These are phyloP conservation scores for Tribolium madens DNA, from an alignment of 1,140 invertebrate species.

Conservation along the genomic window DNA sequence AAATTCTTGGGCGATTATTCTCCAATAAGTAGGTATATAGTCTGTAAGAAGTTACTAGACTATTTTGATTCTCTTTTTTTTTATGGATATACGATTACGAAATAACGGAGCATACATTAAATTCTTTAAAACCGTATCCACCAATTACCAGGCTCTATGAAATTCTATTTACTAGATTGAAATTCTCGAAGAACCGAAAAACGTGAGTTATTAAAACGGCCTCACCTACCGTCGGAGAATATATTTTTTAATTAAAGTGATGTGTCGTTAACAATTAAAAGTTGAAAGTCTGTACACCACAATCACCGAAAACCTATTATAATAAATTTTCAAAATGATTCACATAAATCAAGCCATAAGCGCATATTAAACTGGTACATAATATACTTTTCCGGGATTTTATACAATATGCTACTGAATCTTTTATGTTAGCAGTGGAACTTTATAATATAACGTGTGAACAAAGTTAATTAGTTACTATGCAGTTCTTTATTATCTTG, in stretches of 20 bases:
- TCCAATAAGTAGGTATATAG: slow-evolving; percentile 13
- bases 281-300: not conserved
- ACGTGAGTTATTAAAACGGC: not conserved
- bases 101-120: slow-evolving; percentile 1
- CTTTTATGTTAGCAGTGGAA: slow-evolving; percentile 41
- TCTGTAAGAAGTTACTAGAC: not conserved
- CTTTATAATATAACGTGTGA: slow-evolving; percentile 53
- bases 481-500: slow-evolving; percentile 40
- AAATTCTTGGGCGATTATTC: slow-evolving; percentile 44
- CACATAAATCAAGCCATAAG: slow-evolving; percentile 23
- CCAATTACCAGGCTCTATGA: not conserved
- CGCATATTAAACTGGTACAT: slow-evolving; percentile 24
- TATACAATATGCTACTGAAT: slow-evolving; percentile 49
- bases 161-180: too few species aligned
- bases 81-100: not conserved
- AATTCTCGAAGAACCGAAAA: not conserved
- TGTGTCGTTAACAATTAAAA: slow-evolving; percentile 23
- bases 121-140: slow-evolving; percentile 3
- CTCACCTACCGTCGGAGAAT: not conserved
- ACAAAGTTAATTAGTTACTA: slow-evolving; percentile 51
- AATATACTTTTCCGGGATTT: slow-evolving; percentile 47
- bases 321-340: slow-evolving; percentile 35
- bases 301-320: not conserved
- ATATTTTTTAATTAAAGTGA: slow-evolving; percentile 28
- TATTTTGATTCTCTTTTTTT: slow-evolving; percentile 17